Percentiles rank a stretch among this genome's conserved stretches.
phyloP scores from a whole-genome alignment of 2,797 vertebrate genomes.

The Gymnothorax reevesii region DNA sequence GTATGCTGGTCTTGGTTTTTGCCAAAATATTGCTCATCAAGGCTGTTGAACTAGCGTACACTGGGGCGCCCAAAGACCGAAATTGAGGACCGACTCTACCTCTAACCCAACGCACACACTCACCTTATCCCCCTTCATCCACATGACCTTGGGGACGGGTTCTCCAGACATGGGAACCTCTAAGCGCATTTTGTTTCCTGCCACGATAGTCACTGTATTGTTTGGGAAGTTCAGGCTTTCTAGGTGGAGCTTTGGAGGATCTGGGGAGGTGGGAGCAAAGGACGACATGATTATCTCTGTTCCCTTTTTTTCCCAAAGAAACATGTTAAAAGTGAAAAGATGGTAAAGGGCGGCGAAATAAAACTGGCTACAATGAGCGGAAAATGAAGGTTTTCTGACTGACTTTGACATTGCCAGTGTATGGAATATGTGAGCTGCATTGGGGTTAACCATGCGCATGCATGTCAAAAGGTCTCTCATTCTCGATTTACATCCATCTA shows the following conservation, averaged over 20 bases:
- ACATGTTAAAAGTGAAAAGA: too few relatives aligned
- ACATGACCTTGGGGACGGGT: slow-evolving; percentile 88
- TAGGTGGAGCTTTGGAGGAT: slow-evolving; percentile 89
- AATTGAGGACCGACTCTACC: slow-evolving; percentile 16
- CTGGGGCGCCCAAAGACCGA: neutral
- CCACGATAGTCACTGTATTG: slow-evolving; percentile 89
- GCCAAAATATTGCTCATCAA: neutral
- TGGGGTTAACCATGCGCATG: too few relatives aligned
- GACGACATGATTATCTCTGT: neutral
- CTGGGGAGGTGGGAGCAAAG: slow-evolving; percentile 58
- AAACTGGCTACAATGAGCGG: too few relatives aligned
- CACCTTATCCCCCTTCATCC: slow-evolving; percentile 96
- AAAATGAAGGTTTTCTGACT: too few relatives aligned
- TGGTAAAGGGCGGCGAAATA: too few relatives aligned
- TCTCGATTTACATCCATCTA: too few relatives aligned
- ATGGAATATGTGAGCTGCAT: too few relatives aligned
- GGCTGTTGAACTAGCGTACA: neutral
- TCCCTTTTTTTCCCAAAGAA: neutral
- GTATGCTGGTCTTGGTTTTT: neutral
- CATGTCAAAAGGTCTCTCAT: too few relatives aligned
- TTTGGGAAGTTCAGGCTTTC: slow-evolving; percentile 87
- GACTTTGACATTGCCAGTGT: too few relatives aligned
- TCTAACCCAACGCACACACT: slow-evolving; percentile 30
- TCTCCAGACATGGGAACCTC: slow-evolving; percentile 93
- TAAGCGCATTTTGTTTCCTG: slow-evolving; percentile 93